Percentiles rank a stretch among this genome's conserved stretches.
Evolutionary conservation across 2,888 invertebrate genomes (phyloP).

Genomic region (Gibbula magus): DNA sequence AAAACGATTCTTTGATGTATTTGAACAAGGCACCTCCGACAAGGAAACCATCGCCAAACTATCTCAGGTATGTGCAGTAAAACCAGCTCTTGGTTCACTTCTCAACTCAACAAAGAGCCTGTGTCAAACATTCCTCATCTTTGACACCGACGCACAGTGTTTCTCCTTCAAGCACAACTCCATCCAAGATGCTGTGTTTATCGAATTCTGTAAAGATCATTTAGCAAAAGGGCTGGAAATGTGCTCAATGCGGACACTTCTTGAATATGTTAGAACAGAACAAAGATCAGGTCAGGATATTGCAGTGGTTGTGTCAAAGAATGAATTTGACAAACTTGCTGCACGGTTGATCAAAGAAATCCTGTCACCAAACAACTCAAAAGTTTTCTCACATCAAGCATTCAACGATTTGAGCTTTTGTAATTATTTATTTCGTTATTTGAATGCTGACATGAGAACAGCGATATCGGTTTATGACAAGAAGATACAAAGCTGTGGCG

Average conservation of each 20-base stretch:
- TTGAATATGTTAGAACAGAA: background rate
- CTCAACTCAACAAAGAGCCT: background rate
- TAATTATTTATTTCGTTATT: background rate
- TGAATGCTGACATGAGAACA: background rate
- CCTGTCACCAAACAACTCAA: background rate
- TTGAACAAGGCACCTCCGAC: background rate
- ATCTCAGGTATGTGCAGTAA: background rate
- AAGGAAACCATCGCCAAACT: background rate
- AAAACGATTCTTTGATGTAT: background rate
- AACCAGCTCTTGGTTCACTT: background rate
- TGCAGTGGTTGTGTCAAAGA: background rate
- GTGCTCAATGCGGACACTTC: background rate
- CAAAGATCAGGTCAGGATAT: background rate
- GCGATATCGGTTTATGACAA: background rate
- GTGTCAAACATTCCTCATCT: background rate
- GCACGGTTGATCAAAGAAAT: background rate
- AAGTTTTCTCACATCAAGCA: background rate
- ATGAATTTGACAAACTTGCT: background rate
- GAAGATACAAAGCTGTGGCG: no score
- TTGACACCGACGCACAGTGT: background rate
- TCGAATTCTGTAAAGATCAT: background rate
- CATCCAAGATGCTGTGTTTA: background rate
- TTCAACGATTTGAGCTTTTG: background rate
- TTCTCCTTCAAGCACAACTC: background rate
- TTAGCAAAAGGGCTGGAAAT: background rate